Evolutionary conservation across 2,888 invertebrate genomes (phyloP).

Genomic region (Drosophila flavopinicola): DNA sequence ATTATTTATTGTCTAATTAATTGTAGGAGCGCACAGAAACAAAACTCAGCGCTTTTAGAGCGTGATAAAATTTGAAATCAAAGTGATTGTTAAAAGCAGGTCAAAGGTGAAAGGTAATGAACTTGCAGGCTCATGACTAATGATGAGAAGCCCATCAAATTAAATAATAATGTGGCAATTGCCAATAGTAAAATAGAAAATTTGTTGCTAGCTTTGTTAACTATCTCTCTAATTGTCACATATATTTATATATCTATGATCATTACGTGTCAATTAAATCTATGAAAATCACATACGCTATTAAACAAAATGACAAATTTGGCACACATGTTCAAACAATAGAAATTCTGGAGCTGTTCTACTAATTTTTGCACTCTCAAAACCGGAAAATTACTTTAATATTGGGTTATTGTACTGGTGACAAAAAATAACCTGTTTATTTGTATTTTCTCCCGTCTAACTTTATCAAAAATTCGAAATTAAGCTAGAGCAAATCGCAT

Average conservation of each 20-base stretch:
- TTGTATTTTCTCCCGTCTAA: neutral
- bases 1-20: conserved; percentile 1
- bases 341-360: neutral
- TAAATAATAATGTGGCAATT: neutral
- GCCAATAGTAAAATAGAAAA: no score
- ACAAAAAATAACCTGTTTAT: conserved; percentile 3
- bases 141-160: neutral
- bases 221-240: no score
- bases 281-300: no score
- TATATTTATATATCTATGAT: no score
- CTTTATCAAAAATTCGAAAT: neutral
- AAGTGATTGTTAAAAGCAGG: neutral
- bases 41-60: neutral
- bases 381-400: conserved; percentile 11
- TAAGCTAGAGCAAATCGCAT: neutral
- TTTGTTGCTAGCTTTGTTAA: no score
- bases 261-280: no score
- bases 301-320: neutral
- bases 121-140: neutral
- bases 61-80: neutral
- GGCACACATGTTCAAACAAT: neutral
- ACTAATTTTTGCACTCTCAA: neutral
- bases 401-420: conserved; percentile 2
- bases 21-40: conserved; percentile 1
- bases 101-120: conserved; percentile 1